Conservation (phyloP, 2,113 vertebrate genomes). For the Toxotes jaculatrix region DNA sequence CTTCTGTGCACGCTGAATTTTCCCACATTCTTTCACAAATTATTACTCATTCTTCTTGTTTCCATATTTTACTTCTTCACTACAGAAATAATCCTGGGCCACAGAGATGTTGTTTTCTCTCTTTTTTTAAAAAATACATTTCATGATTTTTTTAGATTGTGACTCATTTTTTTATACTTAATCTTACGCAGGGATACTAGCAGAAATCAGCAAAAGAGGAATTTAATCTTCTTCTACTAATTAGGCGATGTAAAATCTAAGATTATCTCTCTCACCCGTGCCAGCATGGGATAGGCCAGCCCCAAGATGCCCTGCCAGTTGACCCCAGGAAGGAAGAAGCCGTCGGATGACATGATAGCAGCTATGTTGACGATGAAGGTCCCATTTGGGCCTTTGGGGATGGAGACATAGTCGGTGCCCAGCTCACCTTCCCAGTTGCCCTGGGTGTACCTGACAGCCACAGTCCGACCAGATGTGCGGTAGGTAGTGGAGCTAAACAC, state of each 20-base stretch:
- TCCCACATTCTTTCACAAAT: neutral
- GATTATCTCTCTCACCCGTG: constrained; percentile 86
- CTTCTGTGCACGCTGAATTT: neutral
- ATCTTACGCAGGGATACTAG: too few species aligned
- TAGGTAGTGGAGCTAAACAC: constrained; percentile 90
- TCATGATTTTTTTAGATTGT: neutral
- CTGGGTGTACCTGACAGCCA: constrained; percentile 94
- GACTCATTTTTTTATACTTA: too few species aligned
- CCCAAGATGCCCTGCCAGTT: constrained; percentile 98
- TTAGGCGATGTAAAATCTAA: neutral
- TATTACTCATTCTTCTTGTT: neutral
- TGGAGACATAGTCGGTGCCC: constrained; percentile 88
- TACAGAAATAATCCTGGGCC: neutral
- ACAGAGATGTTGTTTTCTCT: neutral
- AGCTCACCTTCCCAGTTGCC: constrained; percentile 95
- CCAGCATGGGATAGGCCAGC: constrained; percentile 90
- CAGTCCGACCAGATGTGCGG: constrained; percentile 77
- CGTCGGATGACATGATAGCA: constrained; percentile 91
- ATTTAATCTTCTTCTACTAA: neutral
- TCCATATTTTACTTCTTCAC: neutral
- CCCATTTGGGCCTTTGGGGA: constrained; percentile 89
- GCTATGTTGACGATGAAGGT: constrained; percentile 90
- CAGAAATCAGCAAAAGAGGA: neutral
- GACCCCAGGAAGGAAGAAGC: constrained; percentile 93
- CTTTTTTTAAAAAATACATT: neutral